Percentiles rank a stretch among this genome's conserved stretches.
phyloP scores from a whole-genome alignment of 2,888 invertebrate species.

The Linyphia triangularis region DNA sequence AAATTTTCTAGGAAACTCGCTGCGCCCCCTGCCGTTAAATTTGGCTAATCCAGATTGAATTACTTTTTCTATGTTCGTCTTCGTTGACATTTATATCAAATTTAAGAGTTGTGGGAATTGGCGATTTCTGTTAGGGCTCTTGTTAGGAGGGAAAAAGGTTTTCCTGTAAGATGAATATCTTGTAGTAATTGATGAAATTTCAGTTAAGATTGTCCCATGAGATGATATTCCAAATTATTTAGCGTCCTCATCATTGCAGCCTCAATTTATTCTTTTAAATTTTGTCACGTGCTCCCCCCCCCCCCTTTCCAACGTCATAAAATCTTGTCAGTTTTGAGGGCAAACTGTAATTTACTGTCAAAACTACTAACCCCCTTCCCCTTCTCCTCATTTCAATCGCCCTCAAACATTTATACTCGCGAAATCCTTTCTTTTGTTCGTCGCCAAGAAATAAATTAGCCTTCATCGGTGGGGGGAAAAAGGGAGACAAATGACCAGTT shows the following conservation, averaged over 20 bases:
- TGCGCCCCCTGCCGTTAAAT: too few species aligned
- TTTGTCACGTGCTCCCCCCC: neutral
- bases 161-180: too few species aligned
- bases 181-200: too few species aligned
- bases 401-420: conserved; percentile 35
- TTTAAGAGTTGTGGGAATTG: too few species aligned
- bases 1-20: too few species aligned
- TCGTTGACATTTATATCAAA: too few species aligned
- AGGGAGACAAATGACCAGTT: conserved; percentile 74
- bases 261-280: conserved; percentile 16
- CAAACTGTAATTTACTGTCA: conserved; percentile 73
- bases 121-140: too few species aligned
- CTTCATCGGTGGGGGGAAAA: conserved; percentile 70
- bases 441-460: conserved; percentile 71
- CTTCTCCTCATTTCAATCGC: conserved; percentile 17
- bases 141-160: too few species aligned
- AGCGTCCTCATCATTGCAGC: neutral
- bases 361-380: conserved; percentile 52
- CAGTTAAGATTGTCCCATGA: neutral
- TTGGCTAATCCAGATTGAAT: too few species aligned
- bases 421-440: conserved; percentile 58
- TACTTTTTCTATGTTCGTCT: too few species aligned
- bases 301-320: conserved; percentile 46
- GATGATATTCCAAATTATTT: too few species aligned
- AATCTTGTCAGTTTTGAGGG: conserved; percentile 72